Conservation (phyloP, 2,113 vertebrate species). For the Callorhinus ursinus region DNA sequence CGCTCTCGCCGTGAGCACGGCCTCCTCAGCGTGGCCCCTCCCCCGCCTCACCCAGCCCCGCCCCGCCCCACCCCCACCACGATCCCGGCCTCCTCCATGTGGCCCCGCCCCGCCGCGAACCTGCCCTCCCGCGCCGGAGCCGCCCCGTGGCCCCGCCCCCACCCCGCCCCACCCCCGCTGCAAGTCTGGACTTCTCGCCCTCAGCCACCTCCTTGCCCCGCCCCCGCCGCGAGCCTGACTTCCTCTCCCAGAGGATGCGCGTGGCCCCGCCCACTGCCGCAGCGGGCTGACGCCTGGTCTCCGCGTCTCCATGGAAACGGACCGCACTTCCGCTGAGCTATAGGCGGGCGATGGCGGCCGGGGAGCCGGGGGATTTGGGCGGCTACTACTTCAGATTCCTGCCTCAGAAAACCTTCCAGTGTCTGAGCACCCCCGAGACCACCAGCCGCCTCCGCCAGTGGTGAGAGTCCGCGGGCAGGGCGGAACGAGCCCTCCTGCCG, state of each 20-base stretch:
- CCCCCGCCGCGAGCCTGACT: no score
- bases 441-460: constrained; percentile 85
- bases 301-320: constrained; percentile 60
- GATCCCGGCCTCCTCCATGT: no score
- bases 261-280: not conserved
- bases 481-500: not conserved
- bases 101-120: no score
- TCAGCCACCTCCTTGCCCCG: fast-evolving
- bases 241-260: not conserved
- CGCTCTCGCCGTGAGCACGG: no score
- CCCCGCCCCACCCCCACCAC: no score
- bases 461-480: constrained; percentile 72
- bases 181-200: no score
- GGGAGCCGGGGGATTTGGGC: fast-evolving
- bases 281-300: fast-evolving
- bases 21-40: no score
- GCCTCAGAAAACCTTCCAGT: constrained; percentile 81
- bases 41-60: no score
- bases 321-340: fast-evolving
- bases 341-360: constrained; percentile 66
- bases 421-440: constrained; percentile 73
- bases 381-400: constrained; percentile 81
- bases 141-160: not conserved
- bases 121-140: no score
- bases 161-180: no score